Base-by-base conservation (phyloP, 2,888 invertebrate genomes). In the Pseudolycoriella hygida region DNA sequence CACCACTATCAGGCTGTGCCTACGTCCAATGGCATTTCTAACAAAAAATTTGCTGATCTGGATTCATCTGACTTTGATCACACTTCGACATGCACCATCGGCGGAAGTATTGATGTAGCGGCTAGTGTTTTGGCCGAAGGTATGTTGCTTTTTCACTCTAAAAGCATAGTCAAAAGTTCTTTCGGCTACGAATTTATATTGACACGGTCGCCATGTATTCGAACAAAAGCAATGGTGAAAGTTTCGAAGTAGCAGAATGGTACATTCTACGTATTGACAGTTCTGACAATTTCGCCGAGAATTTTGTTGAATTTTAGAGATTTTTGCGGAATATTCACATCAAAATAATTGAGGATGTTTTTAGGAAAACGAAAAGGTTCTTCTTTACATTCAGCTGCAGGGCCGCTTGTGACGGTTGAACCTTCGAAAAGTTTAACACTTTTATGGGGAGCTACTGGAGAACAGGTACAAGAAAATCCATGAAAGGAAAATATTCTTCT, bases 361-460 rank as follows among this genome's bases (percentile, higher is more conserved):
- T 45, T 32, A 37, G 34, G 40, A 43, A 37, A 17, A 20, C 25
- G 41, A 18, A 50, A 51, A 30, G 37, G 42, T 15, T 50, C 53
- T 4, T 11, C 44, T 17, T 44, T 52, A 19, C 51, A 50, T 45
- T 51, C 53, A n/a, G 44, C 54, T 2, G 51, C 51, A 37, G 50
- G 49, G 8, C 49, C 52, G 31, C 37, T 47, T 18, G 49, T 48
- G 12, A 48, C 54, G 3, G 54, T 60, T 19, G 56, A 60, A 14
- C 64, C 64, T 40, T 57, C 66, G 1, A 66, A 64, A 48, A 64
- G 60, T 1, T 69, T 82, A 43, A 83, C 85, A 0, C 66, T 85
- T 30, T 68, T 89, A 41, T 93, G 93, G 92, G 93, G 93, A 18
- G 89, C 89, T 3, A 93, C 93, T 0, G 93, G 93, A 32, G 93